Evolutionary conservation across 2,113 vertebrate genomes (phyloP).

Genomic region (Euleptes europaea): DNA sequence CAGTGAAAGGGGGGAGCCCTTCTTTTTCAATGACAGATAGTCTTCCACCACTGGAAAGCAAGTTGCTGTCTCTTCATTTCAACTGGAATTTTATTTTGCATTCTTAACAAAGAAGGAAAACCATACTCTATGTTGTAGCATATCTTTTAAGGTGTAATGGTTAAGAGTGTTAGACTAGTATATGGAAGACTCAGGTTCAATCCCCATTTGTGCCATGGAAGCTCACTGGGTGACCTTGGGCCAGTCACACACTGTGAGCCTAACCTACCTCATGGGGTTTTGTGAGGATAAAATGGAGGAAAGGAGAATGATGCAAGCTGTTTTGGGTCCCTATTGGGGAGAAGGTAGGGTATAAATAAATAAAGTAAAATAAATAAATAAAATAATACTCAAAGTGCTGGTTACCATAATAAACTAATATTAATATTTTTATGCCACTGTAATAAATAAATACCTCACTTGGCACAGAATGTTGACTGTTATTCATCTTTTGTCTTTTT

Average conservation of each 20-base stretch:
- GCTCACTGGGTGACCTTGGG: too few species aligned
- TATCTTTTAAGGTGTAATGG: background rate
- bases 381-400: background rate
- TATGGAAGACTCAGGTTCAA: too few species aligned
- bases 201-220: too few species aligned
- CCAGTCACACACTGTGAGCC: too few species aligned
- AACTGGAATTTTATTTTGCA: background rate
- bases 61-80: background rate
- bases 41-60: too few species aligned
- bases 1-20: too few species aligned
- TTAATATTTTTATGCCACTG: background rate
- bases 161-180: too few species aligned
- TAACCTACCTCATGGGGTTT: too few species aligned
- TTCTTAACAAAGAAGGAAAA: background rate
- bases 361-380: background rate
- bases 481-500: background rate
- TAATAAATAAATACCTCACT: conserved; percentile 6
- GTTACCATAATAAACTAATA: background rate
- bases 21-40: too few species aligned
- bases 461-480: conserved; percentile 24
- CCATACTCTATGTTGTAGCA: background rate
- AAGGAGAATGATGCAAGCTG: too few species aligned
- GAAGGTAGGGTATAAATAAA: background rate
- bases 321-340: too few species aligned
- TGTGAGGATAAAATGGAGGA: too few species aligned